phyloP scores from a whole-genome alignment of 1,140 invertebrate genomes.

The Copidosoma floridanum region DNA sequence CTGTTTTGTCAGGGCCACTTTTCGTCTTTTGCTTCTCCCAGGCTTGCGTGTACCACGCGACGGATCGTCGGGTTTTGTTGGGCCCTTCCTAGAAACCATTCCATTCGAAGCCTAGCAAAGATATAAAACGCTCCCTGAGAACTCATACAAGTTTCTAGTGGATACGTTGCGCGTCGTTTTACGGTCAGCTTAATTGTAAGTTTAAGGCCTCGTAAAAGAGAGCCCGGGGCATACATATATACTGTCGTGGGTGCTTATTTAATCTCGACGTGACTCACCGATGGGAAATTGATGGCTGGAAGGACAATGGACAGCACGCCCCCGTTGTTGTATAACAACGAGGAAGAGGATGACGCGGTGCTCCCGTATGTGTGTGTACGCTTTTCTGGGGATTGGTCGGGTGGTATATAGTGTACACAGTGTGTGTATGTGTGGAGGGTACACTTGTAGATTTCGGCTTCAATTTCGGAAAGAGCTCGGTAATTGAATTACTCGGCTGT shows the following conservation, averaged over 20 bases:
- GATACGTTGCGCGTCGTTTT: slow-evolving; percentile 25
- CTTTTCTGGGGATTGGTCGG: too few species aligned
- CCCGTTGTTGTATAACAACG: too few species aligned
- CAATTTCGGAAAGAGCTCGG: slow-evolving; percentile 15
- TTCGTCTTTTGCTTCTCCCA: not conserved
- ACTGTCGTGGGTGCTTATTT: slow-evolving; percentile 32
- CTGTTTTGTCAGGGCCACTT: not conserved
- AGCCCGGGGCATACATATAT: too few species aligned
- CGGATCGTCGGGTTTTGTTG: too few species aligned
- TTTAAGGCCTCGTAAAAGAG: slow-evolving; percentile 45
- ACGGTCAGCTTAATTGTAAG: slow-evolving; percentile 44
- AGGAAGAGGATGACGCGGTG: too few species aligned
- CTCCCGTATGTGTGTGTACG: too few species aligned
- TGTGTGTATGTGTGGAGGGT: not conserved
- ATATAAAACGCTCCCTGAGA: too few species aligned
- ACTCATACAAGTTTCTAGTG: too few species aligned
- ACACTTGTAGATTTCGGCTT: not conserved
- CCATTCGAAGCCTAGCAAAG: too few species aligned
- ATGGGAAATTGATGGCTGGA: not conserved
- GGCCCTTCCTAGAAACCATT: too few species aligned
- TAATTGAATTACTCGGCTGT: slow-evolving; percentile 10
- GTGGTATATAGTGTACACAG: too few species aligned
- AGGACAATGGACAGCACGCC: not conserved
- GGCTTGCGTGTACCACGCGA: too few species aligned
- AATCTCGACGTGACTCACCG: not conserved